Conservation (phyloP, 2,113 vertebrate species). For the Sylvia atricapilla region DNA sequence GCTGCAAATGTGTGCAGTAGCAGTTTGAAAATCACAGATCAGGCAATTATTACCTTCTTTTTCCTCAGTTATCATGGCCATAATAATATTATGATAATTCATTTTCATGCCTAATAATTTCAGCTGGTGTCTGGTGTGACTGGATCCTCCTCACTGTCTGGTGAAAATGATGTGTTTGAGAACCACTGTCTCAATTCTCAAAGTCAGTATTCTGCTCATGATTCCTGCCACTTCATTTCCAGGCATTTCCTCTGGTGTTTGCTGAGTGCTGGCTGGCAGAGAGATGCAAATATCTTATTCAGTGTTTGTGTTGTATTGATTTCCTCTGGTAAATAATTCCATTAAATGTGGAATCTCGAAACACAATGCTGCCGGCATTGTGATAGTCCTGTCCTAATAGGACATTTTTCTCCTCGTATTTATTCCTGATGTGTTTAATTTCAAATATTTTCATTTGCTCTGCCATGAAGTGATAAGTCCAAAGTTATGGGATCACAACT, state of each 20-base stretch:
- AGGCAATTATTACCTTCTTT: not conserved
- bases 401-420: not conserved
- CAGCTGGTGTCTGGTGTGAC: not conserved
- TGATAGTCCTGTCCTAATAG: not conserved
- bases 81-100: not conserved
- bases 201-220: not conserved
- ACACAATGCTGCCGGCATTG: not conserved
- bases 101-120: not conserved
- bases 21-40: not conserved
- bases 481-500: not conserved
- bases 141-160: not conserved
- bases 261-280: not conserved
- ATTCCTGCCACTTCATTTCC: not conserved
- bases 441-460: not conserved
- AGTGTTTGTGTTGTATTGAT: not conserved
- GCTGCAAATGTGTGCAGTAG: not conserved
- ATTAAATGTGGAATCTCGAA: not conserved
- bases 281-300: not conserved
- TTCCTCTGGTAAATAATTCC: slow-evolving; percentile 2
- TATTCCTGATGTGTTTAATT: not conserved
- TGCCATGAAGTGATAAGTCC: not conserved
- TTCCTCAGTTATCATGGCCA: not conserved
- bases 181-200: not conserved
- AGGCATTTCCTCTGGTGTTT: not conserved
- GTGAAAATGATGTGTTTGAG: not conserved